Evolutionary conservation across 2,888 invertebrate species (phyloP), one percentile per base, ranked within the genome.

Genomic region (Athalia rosae): DNA sequence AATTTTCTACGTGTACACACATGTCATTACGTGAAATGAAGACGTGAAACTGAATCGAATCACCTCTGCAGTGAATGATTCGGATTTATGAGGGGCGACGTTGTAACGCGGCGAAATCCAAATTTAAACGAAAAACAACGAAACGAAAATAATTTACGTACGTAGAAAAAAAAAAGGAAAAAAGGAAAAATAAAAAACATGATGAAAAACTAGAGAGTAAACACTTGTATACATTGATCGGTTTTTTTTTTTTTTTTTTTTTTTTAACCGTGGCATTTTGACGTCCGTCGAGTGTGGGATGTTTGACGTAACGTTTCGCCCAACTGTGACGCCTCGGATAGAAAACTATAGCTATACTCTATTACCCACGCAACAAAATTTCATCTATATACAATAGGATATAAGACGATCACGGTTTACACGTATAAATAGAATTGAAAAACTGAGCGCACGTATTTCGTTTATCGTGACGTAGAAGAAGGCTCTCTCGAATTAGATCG

Each of bases 401-500:
- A n/a, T n/a, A n/a, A n/a, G 11, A 28, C 28, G 28, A 28, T 28
- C 28, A 28, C 28, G 50, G 15, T 64, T 47, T 64, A 64, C 47
- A 64, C 13, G 11, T 63, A 63, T 47, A 58, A 7, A 58, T 58
- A 64, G 47, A 64, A 64, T 64, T 47, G 2, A 28, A 28, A 64
- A 64, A 13, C 64, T n/a, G 13, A 3, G 58, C 6, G 3, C 7
- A 8, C 45, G 64, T 47, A 9, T 47, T 64, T 47, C 47, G 64
- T 64, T 64, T 47, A 64, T 13, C 64, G 47, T 64, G 64, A 64
- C 64, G 64, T 64, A n/a, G 28, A 28, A 28, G 28, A 64, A 64
- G 6, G 64, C 45, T 64, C 64, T 43, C 47, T 47, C n/a, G 47
- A 64, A 64, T 64, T 64, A 64, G 45, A 28, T 64, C 64, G 64